Evolutionary conservation across 2,888 invertebrate species (phyloP), one percentile per base, ranked within the genome.

Genomic region (Sisyra terminalis): DNA sequence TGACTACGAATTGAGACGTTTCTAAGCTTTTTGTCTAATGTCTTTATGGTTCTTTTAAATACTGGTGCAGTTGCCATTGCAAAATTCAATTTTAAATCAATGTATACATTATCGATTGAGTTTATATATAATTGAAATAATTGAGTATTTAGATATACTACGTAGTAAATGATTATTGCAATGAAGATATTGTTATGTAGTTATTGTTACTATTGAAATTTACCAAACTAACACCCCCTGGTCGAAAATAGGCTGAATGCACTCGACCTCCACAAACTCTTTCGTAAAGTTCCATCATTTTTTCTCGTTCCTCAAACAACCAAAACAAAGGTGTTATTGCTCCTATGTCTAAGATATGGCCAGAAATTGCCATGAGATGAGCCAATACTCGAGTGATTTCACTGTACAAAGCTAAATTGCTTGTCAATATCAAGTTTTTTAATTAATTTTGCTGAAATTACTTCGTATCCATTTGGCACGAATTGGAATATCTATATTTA

Each of bases 251-350:
- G 3, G 75, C 78, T 39, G 82, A 77, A 57, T 90, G 89, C 69
- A 92, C 73, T 32, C 90, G 70, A 39, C 85, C 79, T 0, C 92
- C 90, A 36, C 78, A 82, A 1, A 78, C 76, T 47, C 88, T 67
- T 57, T 92, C 90, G 54, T 78, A 85, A 50, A 87, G 71, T 59
- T 92, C 90, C 61, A 82, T 78, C 47, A 88, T 60, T 63, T 88
- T 88, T 61, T 88, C 88, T 39, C 87, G 69, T 60, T 87, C 90
- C 61, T 90, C 88, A 58, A 87, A 88, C 55, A 87, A 67, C 88
- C 89, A 92, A 60, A 92, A 89, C 54, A 88, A 78, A 1, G 90
- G 90, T 1, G 89, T 87, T 49, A 92, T 78, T 3, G 80, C 88
- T 15, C 90, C 90, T 15, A 84, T 71, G 55, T 92, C 90, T 11